Evolutionary conservation across 2,797 vertebrate species (phyloP), one percentile per base, ranked within the genome.

Genomic region (Nasua narica): DNA sequence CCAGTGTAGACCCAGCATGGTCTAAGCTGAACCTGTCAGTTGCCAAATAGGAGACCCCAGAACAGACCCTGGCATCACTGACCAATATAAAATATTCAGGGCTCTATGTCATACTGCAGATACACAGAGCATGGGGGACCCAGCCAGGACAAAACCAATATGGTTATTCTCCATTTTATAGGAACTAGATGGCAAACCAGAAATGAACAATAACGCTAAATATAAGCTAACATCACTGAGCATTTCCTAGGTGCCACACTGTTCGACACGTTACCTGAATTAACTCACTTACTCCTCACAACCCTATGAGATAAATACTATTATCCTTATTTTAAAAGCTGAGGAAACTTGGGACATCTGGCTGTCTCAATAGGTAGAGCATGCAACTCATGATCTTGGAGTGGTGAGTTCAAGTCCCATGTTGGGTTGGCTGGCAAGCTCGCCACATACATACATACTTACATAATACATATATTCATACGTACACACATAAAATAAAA

Each of bases 321-420:
- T 43, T 54, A 88, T 82, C 9, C 32, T 95, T 93, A 93, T 78
- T 89, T 96, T 96, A 95, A 97, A 74, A 97, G 76, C 86, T 93
- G 11, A 84, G 18, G 48, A 96, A 94, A 88, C 21, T 60, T 48
- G 27, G 72, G 72, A 46, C 43, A 46, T 74, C 72, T 74, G 27
- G 72, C 27, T 74, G 27, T 8, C 70, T 74, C 7, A 46, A 27
- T 74, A 74, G 14, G 72, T 46, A 74, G 27, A 74, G 8, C 70
- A 46, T 74, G 15, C 2, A 4, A 74, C 43, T 74, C 25, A 29
- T 46, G 15, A 48, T 48, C 43, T 74, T 74, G 43, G 27, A 74
- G 15, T 48, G 43, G 43, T 48, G 43, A 48, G 43, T 74, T 74
- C 72, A 74, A 74, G 72, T 48, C 27, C 72, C 72, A 48, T 9